These are phyloP conservation scores for Isoperla grammatica DNA, from an alignment of 2,888 invertebrate genomes.

Conservation along the genomic window DNA sequence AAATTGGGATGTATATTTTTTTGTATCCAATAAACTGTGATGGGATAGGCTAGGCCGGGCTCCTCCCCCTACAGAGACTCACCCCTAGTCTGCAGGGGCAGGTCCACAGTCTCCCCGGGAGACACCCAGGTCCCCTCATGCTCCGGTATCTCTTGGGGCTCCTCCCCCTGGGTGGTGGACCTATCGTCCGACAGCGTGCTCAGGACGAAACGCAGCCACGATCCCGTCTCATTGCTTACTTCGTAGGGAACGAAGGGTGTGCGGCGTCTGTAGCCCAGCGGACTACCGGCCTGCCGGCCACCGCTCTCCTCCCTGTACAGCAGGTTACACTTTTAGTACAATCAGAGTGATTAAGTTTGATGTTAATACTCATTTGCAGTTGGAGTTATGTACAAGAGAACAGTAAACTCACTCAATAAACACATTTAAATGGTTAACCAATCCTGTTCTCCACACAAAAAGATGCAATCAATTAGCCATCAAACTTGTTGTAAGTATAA, in stretches of 20 bases:
- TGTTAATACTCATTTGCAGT: too few relatives aligned
- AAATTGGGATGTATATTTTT: too few relatives aligned
- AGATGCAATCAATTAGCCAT: too few relatives aligned
- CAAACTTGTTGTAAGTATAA: too few relatives aligned
- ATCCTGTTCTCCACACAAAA: too few relatives aligned
- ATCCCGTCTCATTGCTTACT: conserved; percentile 86
- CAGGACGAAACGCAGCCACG: conserved; percentile 49
- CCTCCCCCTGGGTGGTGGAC: conserved; percentile 45
- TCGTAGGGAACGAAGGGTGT: conserved; percentile 94
- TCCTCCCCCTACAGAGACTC: too few relatives aligned
- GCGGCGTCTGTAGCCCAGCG: conserved; percentile 62
- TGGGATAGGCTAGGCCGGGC: too few relatives aligned
- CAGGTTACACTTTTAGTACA: too few relatives aligned
- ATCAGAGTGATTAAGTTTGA: too few relatives aligned
- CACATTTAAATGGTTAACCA: too few relatives aligned
- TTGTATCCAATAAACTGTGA: too few relatives aligned
- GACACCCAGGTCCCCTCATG: conserved; percentile 66
- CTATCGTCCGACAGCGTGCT: conserved; percentile 35
- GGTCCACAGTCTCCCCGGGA: conserved; percentile 57
- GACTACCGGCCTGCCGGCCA: conserved; percentile 46
- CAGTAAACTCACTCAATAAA: too few relatives aligned
- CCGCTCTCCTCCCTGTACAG: conserved; percentile 40
- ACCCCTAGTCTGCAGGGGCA: not conserved
- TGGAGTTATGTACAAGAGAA: not conserved
- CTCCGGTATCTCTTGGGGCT: conserved; percentile 58